A percentile compares a stretch with the other conserved stretches of the same genome.
phyloP scores from a whole-genome alignment of 2,113 vertebrate genomes.

The Marcusenius ussheri region DNA sequence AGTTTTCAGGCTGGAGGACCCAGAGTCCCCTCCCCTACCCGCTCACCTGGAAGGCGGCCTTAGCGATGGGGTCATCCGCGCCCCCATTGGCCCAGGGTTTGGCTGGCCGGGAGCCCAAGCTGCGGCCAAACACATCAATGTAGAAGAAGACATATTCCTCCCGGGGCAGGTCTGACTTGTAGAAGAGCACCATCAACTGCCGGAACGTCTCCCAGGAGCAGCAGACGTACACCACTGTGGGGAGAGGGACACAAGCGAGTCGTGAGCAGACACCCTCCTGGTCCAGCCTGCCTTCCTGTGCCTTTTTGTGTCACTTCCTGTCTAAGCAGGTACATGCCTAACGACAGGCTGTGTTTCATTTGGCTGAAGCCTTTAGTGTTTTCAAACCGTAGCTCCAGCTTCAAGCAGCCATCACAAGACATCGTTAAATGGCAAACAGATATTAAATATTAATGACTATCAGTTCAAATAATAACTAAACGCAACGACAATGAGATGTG shows the following conservation, averaged over 20 bases:
- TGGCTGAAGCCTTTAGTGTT: not conserved
- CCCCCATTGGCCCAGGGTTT: conserved; percentile 76
- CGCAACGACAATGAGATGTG: not conserved
- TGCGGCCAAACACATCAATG: conserved; percentile 78
- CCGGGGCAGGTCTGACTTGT: conserved; percentile 55
- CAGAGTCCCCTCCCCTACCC: not conserved
- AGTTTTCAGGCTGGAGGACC: not conserved
- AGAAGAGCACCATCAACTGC: conserved; percentile 73
- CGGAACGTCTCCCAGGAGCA: conserved; percentile 74
- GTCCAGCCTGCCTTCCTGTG: not conserved
- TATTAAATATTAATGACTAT: not conserved
- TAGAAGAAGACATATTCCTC: conserved; percentile 83
- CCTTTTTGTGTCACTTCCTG: not conserved
- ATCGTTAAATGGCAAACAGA: not conserved
- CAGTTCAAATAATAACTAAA: not conserved
- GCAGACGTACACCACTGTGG: conserved; percentile 82
- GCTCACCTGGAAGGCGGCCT: conserved; percentile 74
- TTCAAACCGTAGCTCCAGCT: not conserved
- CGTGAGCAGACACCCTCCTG: not conserved
- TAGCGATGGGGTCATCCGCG: conserved; percentile 59
- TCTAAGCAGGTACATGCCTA: not conserved
- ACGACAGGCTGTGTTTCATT: not conserved
- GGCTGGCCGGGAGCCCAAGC: conserved; percentile 52
- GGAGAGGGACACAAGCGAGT: not conserved
- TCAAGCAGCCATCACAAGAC: not conserved